These are phyloP conservation scores for Cheirogaleus major DNA, from an alignment of 2,797 vertebrate genomes.

Conservation along the genomic window DNA sequence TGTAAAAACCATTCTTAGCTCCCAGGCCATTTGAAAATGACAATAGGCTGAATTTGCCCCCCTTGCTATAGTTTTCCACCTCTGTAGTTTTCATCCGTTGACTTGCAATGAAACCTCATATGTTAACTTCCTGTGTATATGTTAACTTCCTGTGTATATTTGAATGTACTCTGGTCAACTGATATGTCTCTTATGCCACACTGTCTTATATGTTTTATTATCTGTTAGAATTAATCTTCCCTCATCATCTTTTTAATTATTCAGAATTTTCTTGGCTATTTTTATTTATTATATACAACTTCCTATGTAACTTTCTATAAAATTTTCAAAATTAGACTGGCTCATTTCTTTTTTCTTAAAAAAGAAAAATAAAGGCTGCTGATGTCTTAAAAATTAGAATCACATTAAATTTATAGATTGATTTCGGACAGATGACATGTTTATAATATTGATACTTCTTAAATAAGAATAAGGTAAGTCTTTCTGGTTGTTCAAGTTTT, in stretches of 20 bases:
- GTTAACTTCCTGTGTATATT: not conserved
- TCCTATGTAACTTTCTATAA: not conserved
- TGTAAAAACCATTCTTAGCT: not conserved
- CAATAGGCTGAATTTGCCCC: not conserved
- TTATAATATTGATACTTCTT: conserved; percentile 22
- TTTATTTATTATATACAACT: not conserved
- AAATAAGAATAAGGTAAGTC: not conserved
- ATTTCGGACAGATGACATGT: not conserved
- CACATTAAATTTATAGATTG: not conserved
- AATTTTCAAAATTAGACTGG: conserved; percentile 34
- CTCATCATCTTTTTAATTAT: not conserved
- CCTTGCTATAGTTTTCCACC: not conserved
- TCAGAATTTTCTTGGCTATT: conserved; percentile 3
- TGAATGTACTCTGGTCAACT: not conserved
- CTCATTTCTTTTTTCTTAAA: not conserved
- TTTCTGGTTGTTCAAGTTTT: not conserved
- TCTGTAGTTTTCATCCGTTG: not conserved
- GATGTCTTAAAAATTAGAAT: not conserved
- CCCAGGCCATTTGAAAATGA: not conserved
- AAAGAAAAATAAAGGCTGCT: not conserved
- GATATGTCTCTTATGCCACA: not conserved
- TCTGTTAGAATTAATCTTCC: not conserved
- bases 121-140: not conserved
- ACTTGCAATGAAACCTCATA: not conserved
- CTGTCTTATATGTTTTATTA: not conserved